A percentile compares a stretch with the other conserved stretches of the same genome.
phyloP scores from a whole-genome alignment of 2,888 invertebrate species.

The Campopleginae sp. region DNA sequence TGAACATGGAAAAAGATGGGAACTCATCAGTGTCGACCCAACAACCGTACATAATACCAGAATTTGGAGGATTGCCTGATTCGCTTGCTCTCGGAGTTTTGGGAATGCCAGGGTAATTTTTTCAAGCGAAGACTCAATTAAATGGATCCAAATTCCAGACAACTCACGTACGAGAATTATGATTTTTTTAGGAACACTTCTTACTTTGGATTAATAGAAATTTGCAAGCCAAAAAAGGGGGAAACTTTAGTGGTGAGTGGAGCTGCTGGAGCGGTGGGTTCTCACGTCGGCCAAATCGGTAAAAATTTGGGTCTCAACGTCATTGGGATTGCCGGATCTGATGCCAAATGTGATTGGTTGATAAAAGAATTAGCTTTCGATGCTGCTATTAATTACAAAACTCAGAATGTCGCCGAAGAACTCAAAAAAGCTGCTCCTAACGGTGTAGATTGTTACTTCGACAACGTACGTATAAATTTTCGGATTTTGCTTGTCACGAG shows the following conservation, averaged over 20 bases:
- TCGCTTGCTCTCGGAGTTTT: slow-evolving; percentile 88
- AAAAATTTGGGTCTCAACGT: slow-evolving; percentile 89
- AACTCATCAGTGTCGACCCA: fast-evolving
- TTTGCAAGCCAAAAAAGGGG: slow-evolving; percentile 89
- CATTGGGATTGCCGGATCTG: slow-evolving; percentile 89
- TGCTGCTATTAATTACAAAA: slow-evolving; percentile 90
- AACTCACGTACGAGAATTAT: slow-evolving; percentile 91
- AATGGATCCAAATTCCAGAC: slow-evolving; percentile 87
- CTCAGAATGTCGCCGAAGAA: slow-evolving; percentile 85
- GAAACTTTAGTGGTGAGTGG: slow-evolving; percentile 90
- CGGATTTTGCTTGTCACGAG: not conserved
- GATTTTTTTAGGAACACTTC: slow-evolving; percentile 88
- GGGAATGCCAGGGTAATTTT: slow-evolving; percentile 89
- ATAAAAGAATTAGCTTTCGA: slow-evolving; percentile 88
- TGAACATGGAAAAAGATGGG: slow-evolving; percentile 74
- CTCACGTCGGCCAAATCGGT: slow-evolving; percentile 91
- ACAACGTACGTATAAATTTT: slow-evolving; percentile 87
- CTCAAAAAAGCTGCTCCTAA: slow-evolving; percentile 88
- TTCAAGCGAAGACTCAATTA: not conserved
- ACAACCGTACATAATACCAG: slow-evolving; percentile 85
- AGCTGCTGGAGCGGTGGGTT: slow-evolving; percentile 92
- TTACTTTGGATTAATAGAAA: slow-evolving; percentile 90
- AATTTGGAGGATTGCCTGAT: slow-evolving; percentile 86
- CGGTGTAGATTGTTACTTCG: slow-evolving; percentile 91
- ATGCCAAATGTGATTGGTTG: slow-evolving; percentile 90